Base-by-base conservation (phyloP, 2,797 vertebrate species). In the Alcedo atthis region DNA sequence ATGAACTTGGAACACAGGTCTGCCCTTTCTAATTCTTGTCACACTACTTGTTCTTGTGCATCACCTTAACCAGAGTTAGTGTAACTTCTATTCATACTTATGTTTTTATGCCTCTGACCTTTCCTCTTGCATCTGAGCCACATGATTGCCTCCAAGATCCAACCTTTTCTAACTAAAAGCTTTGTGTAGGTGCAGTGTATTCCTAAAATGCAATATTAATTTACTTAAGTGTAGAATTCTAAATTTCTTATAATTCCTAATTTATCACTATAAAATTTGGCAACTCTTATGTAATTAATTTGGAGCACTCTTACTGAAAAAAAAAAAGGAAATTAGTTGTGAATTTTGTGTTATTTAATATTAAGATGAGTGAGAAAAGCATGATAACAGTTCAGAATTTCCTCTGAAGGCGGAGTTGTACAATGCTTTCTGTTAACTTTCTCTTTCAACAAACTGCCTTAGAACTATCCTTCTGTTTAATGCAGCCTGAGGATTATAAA, bases 361-460 rank as follows among this genome's bases (percentile, higher is more conserved):
- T 86, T 78, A 85, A 69, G 40, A 70, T 89, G 66, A 83, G 22
- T 67, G 37, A 82, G 37, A 74, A 95, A 95, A 93, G 4, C 6
- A 12, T 91, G 26, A 76, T 78, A 95, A 58, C 26, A 53, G 16
- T 71, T 95, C 20, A 57, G 30, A 94, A 96, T 85, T 91, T 63
- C 59, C 35, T 76, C 16, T 35, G 35, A 69, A 89, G 48, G 42
- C 0, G 1, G 58, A 86, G 33, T 33, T 76, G 8, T 80, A 66
- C 35, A 42, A 25, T 53, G 14, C 8, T 85, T 94, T 94, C 30
- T 64, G 55, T 76, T 92, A 82, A 51, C 30, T 95, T 80, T 63
- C 6, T 89, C 40, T 93, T 81, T 70, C 33, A 90, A 61, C 49
- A 57, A 42, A 89, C 55, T 81, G 58, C 19, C 37, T 92, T 81